These are phyloP conservation scores for Percopsis transmontana DNA, from an alignment of 2,113 vertebrate genomes.

Conservation along the genomic window DNA sequence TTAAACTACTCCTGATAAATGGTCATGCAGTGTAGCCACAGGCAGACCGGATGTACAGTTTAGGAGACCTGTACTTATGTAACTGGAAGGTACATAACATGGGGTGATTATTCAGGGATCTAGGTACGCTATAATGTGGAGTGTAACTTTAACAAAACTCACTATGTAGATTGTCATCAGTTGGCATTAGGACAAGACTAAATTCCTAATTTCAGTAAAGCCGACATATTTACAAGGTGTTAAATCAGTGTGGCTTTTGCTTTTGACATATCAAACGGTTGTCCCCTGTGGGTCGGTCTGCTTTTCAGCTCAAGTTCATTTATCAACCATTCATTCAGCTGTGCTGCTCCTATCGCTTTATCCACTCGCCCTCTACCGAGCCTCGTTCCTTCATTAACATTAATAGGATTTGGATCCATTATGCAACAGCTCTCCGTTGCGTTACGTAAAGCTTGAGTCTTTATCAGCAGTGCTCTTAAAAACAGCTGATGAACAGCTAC, in stretches of 20 bases:
- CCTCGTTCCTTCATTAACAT: slow-evolving; percentile 65
- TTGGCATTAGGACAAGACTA: too few relatives aligned
- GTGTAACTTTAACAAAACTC: too few relatives aligned
- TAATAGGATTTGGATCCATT: slow-evolving; percentile 72
- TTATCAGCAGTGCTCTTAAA: slow-evolving; percentile 39
- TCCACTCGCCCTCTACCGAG: slow-evolving; percentile 54
- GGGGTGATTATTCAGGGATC: too few relatives aligned
- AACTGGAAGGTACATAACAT: too few relatives aligned
- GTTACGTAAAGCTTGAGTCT: slow-evolving; percentile 55
- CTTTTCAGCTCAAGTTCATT: slow-evolving; percentile 35
- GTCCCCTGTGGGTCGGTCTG: slow-evolving; percentile 17
- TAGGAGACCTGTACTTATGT: background rate
- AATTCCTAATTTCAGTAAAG: too few relatives aligned
- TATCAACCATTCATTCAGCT: slow-evolving; percentile 24
- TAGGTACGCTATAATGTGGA: too few relatives aligned
- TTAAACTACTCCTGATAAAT: slow-evolving; percentile 65
- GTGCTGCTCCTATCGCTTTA: slow-evolving; percentile 4
- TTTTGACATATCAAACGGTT: slow-evolving; percentile 27
- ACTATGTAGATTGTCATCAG: too few relatives aligned
- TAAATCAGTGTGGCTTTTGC: slow-evolving; percentile 23
- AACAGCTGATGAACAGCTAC: slow-evolving; percentile 5
- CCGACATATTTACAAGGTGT: slow-evolving; percentile 9
- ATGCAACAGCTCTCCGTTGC: slow-evolving; percentile 58
- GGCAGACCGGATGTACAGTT: slow-evolving; percentile 38
- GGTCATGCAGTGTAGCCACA: slow-evolving; percentile 29